Conservation (phyloP, 2,888 invertebrate species). For the Catocala fraxini region DNA sequence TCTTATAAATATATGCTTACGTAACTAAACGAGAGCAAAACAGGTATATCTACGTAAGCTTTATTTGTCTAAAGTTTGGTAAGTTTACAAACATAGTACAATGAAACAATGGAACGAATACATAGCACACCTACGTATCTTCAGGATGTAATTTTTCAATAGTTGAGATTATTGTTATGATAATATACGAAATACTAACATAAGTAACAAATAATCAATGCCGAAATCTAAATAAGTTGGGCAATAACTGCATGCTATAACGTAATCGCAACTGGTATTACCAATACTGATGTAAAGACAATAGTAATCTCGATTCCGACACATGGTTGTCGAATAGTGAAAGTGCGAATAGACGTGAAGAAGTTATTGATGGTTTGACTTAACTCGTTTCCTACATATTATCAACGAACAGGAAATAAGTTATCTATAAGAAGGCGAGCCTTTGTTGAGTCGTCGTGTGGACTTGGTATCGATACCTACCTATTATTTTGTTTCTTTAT, state of each 20-base stretch:
- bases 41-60: too few relatives aligned
- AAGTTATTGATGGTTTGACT: conserved; percentile 61
- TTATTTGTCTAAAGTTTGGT: too few relatives aligned
- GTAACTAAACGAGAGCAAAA: background rate
- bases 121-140: too few relatives aligned
- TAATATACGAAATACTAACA: background rate
- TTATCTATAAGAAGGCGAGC: conserved; percentile 19
- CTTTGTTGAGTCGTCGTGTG: conserved; percentile 18
- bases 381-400: conserved; percentile 48
- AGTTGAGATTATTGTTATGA: background rate
- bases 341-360: conserved; percentile 69
- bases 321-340: conserved; percentile 67
- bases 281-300: conserved; percentile 55
- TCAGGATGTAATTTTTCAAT: too few relatives aligned
- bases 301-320: conserved; percentile 54
- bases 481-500: background rate
- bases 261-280: conserved; percentile 26
- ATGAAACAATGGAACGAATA: too few relatives aligned
- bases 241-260: conserved; percentile 15
- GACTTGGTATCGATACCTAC: conserved; percentile 18
- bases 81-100: background rate
- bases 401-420: conserved; percentile 33
- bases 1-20: background rate
- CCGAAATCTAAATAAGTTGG: background rate
- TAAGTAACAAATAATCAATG: background rate